Evolutionary conservation across 2,888 invertebrate species (phyloP).

Genomic region (Deroplatys truncata): DNA sequence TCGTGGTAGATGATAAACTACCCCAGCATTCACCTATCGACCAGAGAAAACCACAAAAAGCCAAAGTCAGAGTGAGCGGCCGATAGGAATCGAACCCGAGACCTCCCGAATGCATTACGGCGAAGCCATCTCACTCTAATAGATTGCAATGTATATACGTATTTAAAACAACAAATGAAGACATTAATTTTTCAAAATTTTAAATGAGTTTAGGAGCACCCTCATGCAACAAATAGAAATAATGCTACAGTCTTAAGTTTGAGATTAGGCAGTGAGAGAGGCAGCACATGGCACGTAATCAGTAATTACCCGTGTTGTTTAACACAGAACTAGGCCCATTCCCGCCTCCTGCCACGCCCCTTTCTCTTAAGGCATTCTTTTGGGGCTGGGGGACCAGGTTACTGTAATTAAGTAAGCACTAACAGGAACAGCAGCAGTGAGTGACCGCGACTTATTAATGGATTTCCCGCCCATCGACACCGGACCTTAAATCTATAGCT

Average conservation of each 20-base stretch:
- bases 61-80: too few species aligned
- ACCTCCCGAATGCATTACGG: too few species aligned
- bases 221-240: too few species aligned
- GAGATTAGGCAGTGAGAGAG: not conserved
- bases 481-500: not conserved
- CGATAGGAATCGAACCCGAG: too few species aligned
- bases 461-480: not conserved
- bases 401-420: not conserved
- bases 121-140: too few species aligned
- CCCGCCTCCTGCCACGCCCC: not conserved
- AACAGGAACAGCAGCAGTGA: not conserved
- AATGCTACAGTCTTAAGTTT: not conserved
- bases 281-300: not conserved
- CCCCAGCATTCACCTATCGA: too few species aligned
- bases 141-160: too few species aligned
- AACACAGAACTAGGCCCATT: not conserved
- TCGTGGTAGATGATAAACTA: too few species aligned
- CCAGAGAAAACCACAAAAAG: too few species aligned
- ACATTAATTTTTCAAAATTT: too few species aligned
- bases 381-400: not conserved
- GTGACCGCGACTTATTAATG: constrained; percentile 5
- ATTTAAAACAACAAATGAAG: too few species aligned
- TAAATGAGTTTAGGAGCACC: too few species aligned
- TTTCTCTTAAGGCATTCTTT: not conserved
- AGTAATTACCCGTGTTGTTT: not conserved